Evolutionary conservation across 2,888 invertebrate species (phyloP).

Genomic region (Lamellibrachia satsuma): DNA sequence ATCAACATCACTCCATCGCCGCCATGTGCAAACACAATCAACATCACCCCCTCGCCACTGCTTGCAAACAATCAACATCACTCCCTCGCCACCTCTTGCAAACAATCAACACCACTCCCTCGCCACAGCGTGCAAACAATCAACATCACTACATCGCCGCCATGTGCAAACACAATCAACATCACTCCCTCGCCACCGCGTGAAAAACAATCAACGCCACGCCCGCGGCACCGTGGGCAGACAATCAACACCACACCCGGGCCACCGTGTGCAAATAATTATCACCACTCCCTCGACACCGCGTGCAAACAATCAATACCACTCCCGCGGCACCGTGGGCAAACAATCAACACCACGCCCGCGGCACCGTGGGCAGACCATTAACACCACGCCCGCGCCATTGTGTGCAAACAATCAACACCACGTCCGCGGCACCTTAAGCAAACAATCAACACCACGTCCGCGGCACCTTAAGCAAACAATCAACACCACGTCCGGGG

Average conservation of each 20-base stretch:
- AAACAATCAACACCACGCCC: background rate
- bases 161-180: background rate
- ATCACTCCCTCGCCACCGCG: background rate
- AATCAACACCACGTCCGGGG: background rate
- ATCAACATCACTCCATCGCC: background rate
- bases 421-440: background rate
- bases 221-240: background rate
- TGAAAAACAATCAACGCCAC: background rate
- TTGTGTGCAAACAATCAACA: background rate
- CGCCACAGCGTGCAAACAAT: background rate
- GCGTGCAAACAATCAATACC: background rate
- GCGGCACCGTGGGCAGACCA: background rate
- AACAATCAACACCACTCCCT: background rate
- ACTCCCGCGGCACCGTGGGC: background rate
- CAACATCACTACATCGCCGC: background rate
- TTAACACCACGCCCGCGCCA: background rate
- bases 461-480: background rate
- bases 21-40: background rate
- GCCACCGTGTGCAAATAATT: background rate
- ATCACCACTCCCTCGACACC: background rate
- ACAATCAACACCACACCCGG: background rate
- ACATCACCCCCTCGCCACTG: background rate
- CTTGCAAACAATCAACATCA: background rate
- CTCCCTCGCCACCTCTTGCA: background rate
- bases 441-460: background rate